These are phyloP conservation scores for Lota lota DNA, from an alignment of 2,113 vertebrate species.

Conservation along the genomic window DNA sequence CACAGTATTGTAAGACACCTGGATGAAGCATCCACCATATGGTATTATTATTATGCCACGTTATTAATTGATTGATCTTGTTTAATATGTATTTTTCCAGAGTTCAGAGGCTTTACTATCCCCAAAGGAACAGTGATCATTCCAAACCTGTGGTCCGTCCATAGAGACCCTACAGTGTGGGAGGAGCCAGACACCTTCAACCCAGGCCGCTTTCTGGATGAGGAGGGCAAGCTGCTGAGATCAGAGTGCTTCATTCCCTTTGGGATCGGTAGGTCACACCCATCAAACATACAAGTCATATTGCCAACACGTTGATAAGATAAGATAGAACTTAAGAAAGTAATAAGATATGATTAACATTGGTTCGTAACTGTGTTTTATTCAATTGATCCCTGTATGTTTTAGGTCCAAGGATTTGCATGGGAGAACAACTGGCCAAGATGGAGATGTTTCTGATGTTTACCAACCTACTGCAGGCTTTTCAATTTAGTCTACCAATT, in stretches of 20 bases:
- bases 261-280: slow-evolving; percentile 81
- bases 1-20: too few relatives aligned
- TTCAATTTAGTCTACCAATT: slow-evolving; percentile 80
- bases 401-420: slow-evolving; percentile 89
- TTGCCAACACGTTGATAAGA: too few relatives aligned
- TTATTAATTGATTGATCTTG: neutral
- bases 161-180: slow-evolving; percentile 89
- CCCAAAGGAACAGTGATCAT: slow-evolving; percentile 87
- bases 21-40: neutral
- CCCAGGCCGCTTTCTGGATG: slow-evolving; percentile 85
- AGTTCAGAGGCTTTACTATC: slow-evolving; percentile 88
- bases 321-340: neutral
- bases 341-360: neutral
- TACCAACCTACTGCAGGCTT: slow-evolving; percentile 84
- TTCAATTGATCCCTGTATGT: neutral
- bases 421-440: slow-evolving; percentile 96
- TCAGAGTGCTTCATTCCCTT: slow-evolving; percentile 92
- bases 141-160: slow-evolving; percentile 90
- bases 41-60: neutral
- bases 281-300: neutral
- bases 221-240: slow-evolving; percentile 82
- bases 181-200: slow-evolving; percentile 85
- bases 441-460: slow-evolving; percentile 94
- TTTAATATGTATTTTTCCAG: slow-evolving; percentile 61
- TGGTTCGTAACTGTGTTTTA: neutral